Percentiles rank a stretch among this genome's conserved stretches.
Evolutionary conservation across 1,140 invertebrate species (phyloP).

Genomic region (Leucophenga varia): DNA sequence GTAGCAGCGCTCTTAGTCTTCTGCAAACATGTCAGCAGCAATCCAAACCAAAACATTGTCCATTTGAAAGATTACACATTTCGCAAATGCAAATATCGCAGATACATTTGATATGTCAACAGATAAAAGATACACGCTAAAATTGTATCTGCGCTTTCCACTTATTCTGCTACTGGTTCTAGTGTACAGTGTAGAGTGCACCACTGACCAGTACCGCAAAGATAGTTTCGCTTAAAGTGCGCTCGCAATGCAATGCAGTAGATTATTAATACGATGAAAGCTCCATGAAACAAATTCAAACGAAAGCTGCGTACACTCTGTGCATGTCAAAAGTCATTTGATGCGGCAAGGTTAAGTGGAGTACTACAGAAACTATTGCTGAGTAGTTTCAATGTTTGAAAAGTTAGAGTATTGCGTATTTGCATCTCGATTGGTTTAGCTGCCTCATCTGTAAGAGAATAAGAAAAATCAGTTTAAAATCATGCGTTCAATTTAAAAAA

Average conservation of each 20-base stretch:
- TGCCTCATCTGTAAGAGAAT: too few species aligned
- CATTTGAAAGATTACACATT: slow-evolving; percentile 93
- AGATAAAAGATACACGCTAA: slow-evolving; percentile 89
- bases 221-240: slow-evolving; percentile 71
- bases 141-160: slow-evolving; percentile 94
- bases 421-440: too few species aligned
- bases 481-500: too few species aligned
- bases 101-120: slow-evolving; percentile 78
- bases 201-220: slow-evolving; percentile 74
- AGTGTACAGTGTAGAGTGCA: slow-evolving; percentile 88
- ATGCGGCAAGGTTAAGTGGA: slow-evolving; percentile 76
- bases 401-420: too few species aligned
- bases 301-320: slow-evolving; percentile 90
- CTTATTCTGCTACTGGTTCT: slow-evolving; percentile 93
- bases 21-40: slow-evolving; percentile 39
- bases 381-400: too few species aligned
- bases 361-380: slow-evolving; percentile 96
- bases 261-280: slow-evolving; percentile 86
- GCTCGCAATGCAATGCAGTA: slow-evolving; percentile 80
- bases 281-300: slow-evolving; percentile 88
- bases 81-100: slow-evolving; percentile 63
- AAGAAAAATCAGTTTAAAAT: too few species aligned
- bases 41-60: slow-evolving; percentile 91
- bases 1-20: slow-evolving; percentile 28
- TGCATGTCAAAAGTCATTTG: slow-evolving; percentile 91